A percentile compares a stretch with the other conserved stretches of the same genome.
Evolutionary conservation across 2,888 invertebrate species (phyloP).

Genomic region (Caenorhabditis auriculariae): DNA sequence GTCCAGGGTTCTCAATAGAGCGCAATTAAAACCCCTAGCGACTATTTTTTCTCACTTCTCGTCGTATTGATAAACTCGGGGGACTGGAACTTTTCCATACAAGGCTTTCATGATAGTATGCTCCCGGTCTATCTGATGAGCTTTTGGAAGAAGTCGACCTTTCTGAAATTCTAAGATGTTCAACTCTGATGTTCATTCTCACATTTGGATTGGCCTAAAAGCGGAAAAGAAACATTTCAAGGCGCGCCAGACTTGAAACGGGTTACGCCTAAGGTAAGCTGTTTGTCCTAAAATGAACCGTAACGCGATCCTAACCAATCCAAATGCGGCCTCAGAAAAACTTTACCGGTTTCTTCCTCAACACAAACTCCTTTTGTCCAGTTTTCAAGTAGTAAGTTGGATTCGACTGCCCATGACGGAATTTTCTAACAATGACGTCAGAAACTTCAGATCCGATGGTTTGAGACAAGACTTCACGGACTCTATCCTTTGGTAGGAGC

Average conservation of each 20-base stretch:
- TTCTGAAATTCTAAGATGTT: conserved; percentile 61
- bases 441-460: conserved; percentile 9
- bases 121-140: conserved; percentile 67
- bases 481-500: conserved; percentile 20
- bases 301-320: not conserved
- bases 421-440: conserved; percentile 32
- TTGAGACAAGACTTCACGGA: conserved; percentile 13
- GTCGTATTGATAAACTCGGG: conserved; percentile 62
- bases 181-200: not conserved
- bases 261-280: no score
- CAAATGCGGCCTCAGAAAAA: not conserved
- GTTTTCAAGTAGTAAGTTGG: conserved; percentile 66
- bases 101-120: conserved; percentile 65
- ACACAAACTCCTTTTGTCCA: conserved; percentile 63
- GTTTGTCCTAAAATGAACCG: no score
- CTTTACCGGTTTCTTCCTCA: conserved; percentile 66
- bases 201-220: no score
- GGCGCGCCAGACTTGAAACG: no score
- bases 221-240: no score
- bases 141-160: conserved; percentile 66
- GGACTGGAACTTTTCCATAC: conserved; percentile 64
- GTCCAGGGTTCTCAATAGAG: conserved; percentile 64
- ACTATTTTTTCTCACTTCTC: conserved; percentile 28
- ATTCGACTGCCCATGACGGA: conserved; percentile 66
- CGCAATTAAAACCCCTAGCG: conserved; percentile 48